phyloP scores from a whole-genome alignment of 2,113 vertebrate species.

The Castor canadensis region DNA sequence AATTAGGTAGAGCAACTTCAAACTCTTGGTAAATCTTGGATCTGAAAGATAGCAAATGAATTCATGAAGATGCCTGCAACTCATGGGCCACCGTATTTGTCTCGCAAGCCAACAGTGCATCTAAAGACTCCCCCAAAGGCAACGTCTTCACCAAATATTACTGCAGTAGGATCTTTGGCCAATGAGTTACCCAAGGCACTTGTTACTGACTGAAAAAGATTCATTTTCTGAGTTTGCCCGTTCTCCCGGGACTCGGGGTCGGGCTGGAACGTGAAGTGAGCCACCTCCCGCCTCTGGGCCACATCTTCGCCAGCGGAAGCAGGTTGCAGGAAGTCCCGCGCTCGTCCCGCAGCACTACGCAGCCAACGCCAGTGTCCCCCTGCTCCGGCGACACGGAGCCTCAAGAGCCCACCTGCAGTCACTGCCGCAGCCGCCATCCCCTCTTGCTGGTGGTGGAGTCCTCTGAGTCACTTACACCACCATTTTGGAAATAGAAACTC shows the following conservation, averaged over 20 bases:
- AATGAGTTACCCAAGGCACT: slow-evolving; percentile 98
- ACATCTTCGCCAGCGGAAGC: slow-evolving; percentile 15
- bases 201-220: slow-evolving; percentile 96
- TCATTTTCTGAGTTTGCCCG: slow-evolving; percentile 98
- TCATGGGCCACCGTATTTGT: slow-evolving; percentile 99
- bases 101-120: slow-evolving; percentile 96
- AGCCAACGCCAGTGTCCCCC: not conserved
- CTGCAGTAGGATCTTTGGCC: slow-evolving; percentile 96
- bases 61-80: too few relatives aligned
- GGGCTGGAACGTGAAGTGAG: slow-evolving; percentile 94
- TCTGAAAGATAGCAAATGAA: too few relatives aligned
- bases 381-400: not conserved
- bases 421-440: slow-evolving; percentile 56
- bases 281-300: slow-evolving; percentile 83
- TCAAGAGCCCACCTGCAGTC: not conserved
- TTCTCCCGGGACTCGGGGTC: slow-evolving; percentile 90
- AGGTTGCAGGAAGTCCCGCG: slow-evolving; percentile 64
- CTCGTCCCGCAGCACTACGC: not conserved
- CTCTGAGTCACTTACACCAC: not conserved
- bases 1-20: too few relatives aligned
- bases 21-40: too few relatives aligned
- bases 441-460: not conserved
- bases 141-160: slow-evolving; percentile 98
- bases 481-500: not conserved
- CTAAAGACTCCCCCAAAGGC: slow-evolving; percentile 99